phyloP scores from a whole-genome alignment of 2,113 vertebrate species.

The Antechinus stuartii region DNA sequence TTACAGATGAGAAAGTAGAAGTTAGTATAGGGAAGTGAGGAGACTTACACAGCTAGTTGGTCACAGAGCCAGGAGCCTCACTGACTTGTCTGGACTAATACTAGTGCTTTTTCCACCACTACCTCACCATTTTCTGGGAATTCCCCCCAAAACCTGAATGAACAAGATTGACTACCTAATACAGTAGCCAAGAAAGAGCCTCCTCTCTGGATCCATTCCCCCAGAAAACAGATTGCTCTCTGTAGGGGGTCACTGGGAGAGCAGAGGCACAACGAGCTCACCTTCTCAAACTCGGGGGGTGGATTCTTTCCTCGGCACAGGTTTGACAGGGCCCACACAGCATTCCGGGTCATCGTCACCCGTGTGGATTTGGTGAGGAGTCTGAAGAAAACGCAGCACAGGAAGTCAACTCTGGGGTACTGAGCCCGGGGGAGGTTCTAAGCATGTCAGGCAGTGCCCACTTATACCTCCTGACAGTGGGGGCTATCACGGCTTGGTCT shows the following conservation, averaged over 20 bases:
- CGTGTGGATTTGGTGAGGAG: conserved; percentile 97
- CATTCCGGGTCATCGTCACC: conserved; percentile 98
- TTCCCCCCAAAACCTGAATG: conserved; percentile 25
- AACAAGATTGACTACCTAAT: not conserved
- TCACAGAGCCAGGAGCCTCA: not conserved
- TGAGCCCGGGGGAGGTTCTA: not conserved
- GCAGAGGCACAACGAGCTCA: conserved; percentile 71
- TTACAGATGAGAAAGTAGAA: not conserved
- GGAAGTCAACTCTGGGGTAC: conserved; percentile 43
- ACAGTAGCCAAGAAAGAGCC: not conserved
- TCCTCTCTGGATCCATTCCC: not conserved
- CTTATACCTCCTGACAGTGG: conserved; percentile 6
- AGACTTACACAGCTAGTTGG: not conserved
- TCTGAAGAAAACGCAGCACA: conserved; percentile 80
- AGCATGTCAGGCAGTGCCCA: not conserved
- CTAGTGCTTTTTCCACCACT: not conserved
- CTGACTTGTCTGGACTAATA: not conserved
- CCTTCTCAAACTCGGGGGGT: conserved; percentile 97
- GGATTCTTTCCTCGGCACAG: conserved; percentile 98
- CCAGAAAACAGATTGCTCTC: not conserved
- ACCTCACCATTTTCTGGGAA: not conserved
- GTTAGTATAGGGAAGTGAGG: not conserved
- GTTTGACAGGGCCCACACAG: conserved; percentile 98
- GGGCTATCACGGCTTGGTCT: not conserved
- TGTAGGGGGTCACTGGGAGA: not conserved